phyloP scores from a whole-genome alignment of 2,888 invertebrate genomes.

The Ophioninae sp. region DNA sequence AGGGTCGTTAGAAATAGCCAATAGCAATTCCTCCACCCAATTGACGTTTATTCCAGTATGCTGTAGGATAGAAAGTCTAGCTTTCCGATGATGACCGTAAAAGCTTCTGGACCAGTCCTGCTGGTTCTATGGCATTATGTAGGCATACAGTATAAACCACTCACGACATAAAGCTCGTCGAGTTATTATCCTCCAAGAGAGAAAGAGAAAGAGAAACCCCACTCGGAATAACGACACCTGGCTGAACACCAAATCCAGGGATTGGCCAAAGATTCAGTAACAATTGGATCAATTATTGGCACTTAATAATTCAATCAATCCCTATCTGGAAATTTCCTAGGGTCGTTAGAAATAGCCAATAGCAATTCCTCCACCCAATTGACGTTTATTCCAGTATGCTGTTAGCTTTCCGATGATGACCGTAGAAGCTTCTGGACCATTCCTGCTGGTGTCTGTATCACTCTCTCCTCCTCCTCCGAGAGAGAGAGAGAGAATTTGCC shows the following conservation, averaged over 20 bases:
- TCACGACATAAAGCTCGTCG: constrained; percentile 77
- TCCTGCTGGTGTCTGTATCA: constrained; percentile 20
- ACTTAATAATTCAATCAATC: constrained; percentile 14
- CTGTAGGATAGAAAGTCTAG: too few relatives aligned
- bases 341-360: constrained; percentile 33
- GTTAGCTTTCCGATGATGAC: constrained; percentile 19
- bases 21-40: too few relatives aligned
- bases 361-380: constrained; percentile 2
- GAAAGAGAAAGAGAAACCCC: constrained; percentile 9
- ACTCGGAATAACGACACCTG: constrained; percentile 24
- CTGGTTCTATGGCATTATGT: constrained; percentile 35
- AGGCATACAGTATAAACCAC: constrained; percentile 76
- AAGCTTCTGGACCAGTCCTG: too few relatives aligned
- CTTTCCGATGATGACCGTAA: too few relatives aligned
- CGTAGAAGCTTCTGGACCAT: constrained; percentile 29
- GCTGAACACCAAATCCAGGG: constrained; percentile 7
- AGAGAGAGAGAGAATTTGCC: constrained; percentile 59
- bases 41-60: too few relatives aligned
- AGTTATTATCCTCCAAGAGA: constrained; percentile 68
- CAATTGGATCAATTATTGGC: constrained; percentile 1
- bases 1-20: too few relatives aligned
- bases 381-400: too few relatives aligned
- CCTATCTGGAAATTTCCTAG: neutral
- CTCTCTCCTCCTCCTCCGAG: constrained; percentile 14
- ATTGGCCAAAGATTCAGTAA: constrained; percentile 19